Base-by-base conservation (phyloP, 2,888 invertebrate genomes). In the Abscondita cerata region DNA sequence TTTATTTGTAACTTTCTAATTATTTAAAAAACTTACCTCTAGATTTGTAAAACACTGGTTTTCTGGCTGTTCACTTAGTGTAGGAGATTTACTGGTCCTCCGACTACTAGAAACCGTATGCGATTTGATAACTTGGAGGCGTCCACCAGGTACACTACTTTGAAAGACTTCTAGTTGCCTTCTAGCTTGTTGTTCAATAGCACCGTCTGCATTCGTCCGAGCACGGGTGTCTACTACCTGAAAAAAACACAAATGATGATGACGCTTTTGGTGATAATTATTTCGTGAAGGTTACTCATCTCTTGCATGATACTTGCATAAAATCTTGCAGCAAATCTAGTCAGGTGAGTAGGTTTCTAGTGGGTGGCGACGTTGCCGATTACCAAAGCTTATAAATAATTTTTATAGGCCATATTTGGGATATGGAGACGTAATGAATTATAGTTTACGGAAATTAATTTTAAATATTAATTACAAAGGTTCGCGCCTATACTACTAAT, bases 121-220 rank as follows among this genome's bases (percentile, higher is more conserved):
- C 78, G 90, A 87, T 70, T 89, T 87, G 82, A 91, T 85, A 66
- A 91, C 89, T 72, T 90, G 89, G 74, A 91, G 82, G 25, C 85
- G 85, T 48, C 89, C 86, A 5, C 87, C 87, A 44, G 89, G 87
- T 64, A 86, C 86, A 75, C 86, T 87, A 53, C 88, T 86, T 75
- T 89, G 85, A 68, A 89, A 83, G 71, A 91, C 89, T 80, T 91
- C 90, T 82, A 90, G 84, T 68, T 83, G 83, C 67, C 82, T 77
- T 62, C 84, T 82, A 25, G 83, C 84, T 58, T 85, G 81, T 64
- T 86, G 78, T 58, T 82, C 81, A 34, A 83, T 73, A 64, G 80
- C 82, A 58, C 84, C 84, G 73, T 84, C 83, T 51, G 81, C 82
- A 59, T 81, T 79, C 67, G 83, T 83, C 40, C 83, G 80, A 65